Base-by-base conservation (phyloP, 2,113 vertebrate genomes). In the Okapia johnstoni region DNA sequence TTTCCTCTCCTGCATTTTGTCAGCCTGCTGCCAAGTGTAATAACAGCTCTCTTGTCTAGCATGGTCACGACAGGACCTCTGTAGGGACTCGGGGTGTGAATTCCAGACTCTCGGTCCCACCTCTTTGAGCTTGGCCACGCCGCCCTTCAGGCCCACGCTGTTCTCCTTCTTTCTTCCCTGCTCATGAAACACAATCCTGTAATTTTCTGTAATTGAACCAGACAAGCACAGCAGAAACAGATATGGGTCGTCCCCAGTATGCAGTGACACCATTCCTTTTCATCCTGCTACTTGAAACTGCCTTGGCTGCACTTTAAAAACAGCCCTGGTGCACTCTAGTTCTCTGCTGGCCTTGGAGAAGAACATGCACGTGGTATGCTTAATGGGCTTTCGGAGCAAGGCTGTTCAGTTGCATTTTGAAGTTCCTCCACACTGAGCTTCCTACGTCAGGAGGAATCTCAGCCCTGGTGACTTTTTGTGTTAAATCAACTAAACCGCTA, bases 141-240 rank as follows among this genome's bases (percentile, higher is more conserved):
- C 63, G 6, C 52, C 12, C 19, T 85, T 92, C 55, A 43, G 25
- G 11, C 80, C 2, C 1, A 13, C 40, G 26, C 25, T 16, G 7
- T 48, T 76, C 48, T 94, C 28, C 26, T 61, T 19, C 2, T 61
- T 48, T 5, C 50, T 85, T 95, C 55, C 17, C 3, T 55, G n/a
- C 48, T 63, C 11, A 0, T 54, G 70, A 97, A 90, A 40, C 23
- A 52, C 13, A 36, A 23, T 46, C 30, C 43, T 54, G 19, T 43
- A 63, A 12, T 83, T 85, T 94, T 87, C 33, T 88, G 7, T 90
- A 21, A 73, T 58, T 58, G 50, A 91, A 36, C 40, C 46, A 80
- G 43, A 19, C 2, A 50, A 54, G 66, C 9, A 28, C 30, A 70
- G 66, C 15, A 88, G 61, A 81, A 84, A 48, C 19, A n/a, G 30